Conservation (phyloP, 1,140 invertebrate species). For the Drosophila guanche region DNA sequence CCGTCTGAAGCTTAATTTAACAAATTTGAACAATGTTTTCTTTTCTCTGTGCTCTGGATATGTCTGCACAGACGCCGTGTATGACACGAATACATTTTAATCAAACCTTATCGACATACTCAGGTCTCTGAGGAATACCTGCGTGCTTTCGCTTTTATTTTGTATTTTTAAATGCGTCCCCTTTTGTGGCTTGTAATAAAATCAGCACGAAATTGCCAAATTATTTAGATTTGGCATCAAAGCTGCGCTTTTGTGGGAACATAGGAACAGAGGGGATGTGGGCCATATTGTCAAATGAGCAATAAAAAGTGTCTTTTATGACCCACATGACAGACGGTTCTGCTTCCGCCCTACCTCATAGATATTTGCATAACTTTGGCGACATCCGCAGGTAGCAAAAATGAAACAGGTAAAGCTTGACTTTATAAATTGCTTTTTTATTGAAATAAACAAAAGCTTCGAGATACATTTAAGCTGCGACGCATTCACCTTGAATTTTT, state of each 20-base stretch:
- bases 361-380: slow-evolving; percentile 46
- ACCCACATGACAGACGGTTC: slow-evolving; percentile 43
- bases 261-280: slow-evolving; percentile 15
- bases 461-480: slow-evolving; percentile 33
- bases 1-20: neutral
- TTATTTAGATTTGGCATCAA: slow-evolving; percentile 54
- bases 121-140: neutral
- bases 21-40: neutral
- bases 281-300: slow-evolving; percentile 49
- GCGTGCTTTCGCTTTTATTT: neutral
- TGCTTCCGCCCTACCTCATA: slow-evolving; percentile 10
- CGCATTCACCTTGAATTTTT: slow-evolving; percentile 28
- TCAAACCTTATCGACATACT: slow-evolving; percentile 34
- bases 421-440: slow-evolving; percentile 53
- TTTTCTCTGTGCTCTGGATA: neutral
- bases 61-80: slow-evolving; percentile 1
- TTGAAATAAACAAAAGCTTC: slow-evolving; percentile 47
- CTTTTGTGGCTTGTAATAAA: slow-evolving; percentile 54
- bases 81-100: slow-evolving; percentile 32
- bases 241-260: neutral
- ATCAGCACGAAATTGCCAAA: slow-evolving; percentile 54
- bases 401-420: slow-evolving; percentile 7
- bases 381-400: slow-evolving; percentile 17
- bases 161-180: slow-evolving; percentile 43
- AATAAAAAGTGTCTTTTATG: slow-evolving; percentile 48